Evolutionary conservation across 2,888 invertebrate species (phyloP).

Genomic region (Keiferia lycopersicella): DNA sequence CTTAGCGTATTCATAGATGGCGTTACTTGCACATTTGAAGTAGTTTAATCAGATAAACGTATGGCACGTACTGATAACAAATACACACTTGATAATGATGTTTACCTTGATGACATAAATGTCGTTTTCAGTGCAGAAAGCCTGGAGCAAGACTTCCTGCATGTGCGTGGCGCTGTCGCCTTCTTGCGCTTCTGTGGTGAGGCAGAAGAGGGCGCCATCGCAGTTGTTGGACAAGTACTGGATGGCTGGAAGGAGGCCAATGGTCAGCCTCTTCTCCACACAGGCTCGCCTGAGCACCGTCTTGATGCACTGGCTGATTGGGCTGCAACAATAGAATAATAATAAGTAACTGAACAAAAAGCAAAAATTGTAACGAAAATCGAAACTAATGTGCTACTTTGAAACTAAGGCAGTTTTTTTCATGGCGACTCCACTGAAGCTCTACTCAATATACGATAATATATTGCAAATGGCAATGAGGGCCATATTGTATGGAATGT

Average conservation of each 20-base stretch:
- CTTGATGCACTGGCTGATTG: slow-evolving; percentile 75
- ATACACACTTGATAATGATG: slow-evolving; percentile 31
- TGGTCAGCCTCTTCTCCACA: slow-evolving; percentile 81
- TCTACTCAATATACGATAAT: too few species aligned
- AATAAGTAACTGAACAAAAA: background rate
- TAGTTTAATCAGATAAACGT: background rate
- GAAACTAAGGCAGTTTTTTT: too few species aligned
- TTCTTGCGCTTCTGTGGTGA: slow-evolving; percentile 84
- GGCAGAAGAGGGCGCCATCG: slow-evolving; percentile 85
- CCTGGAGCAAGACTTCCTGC: slow-evolving; percentile 88
- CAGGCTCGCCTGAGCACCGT: slow-evolving; percentile 79
- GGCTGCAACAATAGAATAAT: slow-evolving; percentile 57
- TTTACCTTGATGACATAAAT: slow-evolving; percentile 87
- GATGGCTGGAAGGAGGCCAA: slow-evolving; percentile 84
- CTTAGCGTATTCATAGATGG: slow-evolving; percentile 25
- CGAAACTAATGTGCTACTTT: too few species aligned
- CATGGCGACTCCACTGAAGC: too few species aligned
- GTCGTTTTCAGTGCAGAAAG: slow-evolving; percentile 89
- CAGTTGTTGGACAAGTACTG: slow-evolving; percentile 81
- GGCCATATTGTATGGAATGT: too few species aligned
- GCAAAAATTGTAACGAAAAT: too few species aligned
- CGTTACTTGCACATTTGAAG: background rate
- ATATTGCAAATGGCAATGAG: too few species aligned
- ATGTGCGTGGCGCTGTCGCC: slow-evolving; percentile 89
- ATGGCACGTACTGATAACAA: background rate